Evolutionary conservation across 2,797 vertebrate genomes (phyloP).

Genomic region (Fundulus diaphanus): DNA sequence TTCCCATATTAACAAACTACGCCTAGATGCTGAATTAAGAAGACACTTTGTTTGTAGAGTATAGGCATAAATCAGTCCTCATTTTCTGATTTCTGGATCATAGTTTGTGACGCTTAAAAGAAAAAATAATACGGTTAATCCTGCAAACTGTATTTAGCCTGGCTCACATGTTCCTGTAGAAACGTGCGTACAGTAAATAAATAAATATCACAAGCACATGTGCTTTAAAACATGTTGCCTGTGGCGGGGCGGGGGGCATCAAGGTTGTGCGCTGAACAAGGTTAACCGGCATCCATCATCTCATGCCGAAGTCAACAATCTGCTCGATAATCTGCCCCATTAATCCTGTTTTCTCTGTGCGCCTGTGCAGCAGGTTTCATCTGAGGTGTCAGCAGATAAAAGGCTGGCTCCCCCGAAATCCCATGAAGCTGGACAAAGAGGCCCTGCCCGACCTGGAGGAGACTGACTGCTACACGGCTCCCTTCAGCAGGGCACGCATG

Average conservation of each 20-base stretch:
- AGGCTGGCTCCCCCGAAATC: slow-evolving; percentile 95
- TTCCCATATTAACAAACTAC: neutral
- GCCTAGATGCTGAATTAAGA: neutral
- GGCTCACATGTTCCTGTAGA: slow-evolving; percentile 2
- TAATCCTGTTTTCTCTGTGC: slow-evolving; percentile 48
- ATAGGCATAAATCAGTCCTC: slow-evolving; percentile 5
- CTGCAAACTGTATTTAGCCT: slow-evolving; percentile 13
- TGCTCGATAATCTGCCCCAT: slow-evolving; percentile 45
- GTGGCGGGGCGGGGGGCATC: neutral
- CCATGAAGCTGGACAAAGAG: slow-evolving; percentile 98
- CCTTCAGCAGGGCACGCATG: slow-evolving; percentile 95
- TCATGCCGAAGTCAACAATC: slow-evolving; percentile 46
- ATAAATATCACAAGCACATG: slow-evolving; percentile 1
- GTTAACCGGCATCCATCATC: slow-evolving; percentile 10
- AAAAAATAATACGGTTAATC: slow-evolving; percentile 18
- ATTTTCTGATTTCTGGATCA: neutral
- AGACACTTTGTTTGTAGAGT: neutral
- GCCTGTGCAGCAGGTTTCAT: slow-evolving; percentile 84
- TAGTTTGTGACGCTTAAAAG: slow-evolving; percentile 2
- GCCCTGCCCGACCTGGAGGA: slow-evolving; percentile 95
- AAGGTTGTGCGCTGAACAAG: slow-evolving; percentile 3
- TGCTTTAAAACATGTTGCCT: slow-evolving; percentile 11
- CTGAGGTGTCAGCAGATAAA: slow-evolving; percentile 90
- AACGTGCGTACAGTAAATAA: slow-evolving; percentile 27
- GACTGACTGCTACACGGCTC: slow-evolving; percentile 96